Evolutionary conservation across 2,888 invertebrate species (phyloP).

Genomic region (Acleris sparsana): DNA sequence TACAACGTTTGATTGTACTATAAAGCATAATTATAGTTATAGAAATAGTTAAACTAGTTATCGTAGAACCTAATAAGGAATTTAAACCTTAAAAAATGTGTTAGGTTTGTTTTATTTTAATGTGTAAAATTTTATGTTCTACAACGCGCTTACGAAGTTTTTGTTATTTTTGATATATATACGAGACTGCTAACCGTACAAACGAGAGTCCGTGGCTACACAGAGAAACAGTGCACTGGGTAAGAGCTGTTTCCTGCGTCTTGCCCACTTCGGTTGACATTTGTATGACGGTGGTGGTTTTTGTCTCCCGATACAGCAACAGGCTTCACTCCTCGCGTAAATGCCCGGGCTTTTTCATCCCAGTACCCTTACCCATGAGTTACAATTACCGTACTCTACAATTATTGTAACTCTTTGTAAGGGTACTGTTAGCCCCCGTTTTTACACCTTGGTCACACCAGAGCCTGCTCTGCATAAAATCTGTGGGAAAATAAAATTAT

Average conservation of each 20-base stretch:
- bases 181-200: background rate
- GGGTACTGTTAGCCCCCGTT: no score
- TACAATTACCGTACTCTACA: no score
- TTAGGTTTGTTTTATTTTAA: background rate
- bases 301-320: conserved; percentile 7
- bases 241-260: conserved; percentile 8
- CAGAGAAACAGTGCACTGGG: conserved; percentile 17
- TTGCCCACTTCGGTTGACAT: conserved; percentile 3
- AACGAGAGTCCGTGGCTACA: conserved; percentile 28
- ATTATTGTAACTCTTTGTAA: no score
- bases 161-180: conserved; percentile 2
- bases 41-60: background rate
- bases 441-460: no score
- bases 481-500: no score
- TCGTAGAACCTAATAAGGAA: background rate
- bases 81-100: background rate
- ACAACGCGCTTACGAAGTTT: conserved; percentile 13
- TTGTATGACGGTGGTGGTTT: conserved; percentile 12
- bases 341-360: background rate
- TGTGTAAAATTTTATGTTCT: background rate
- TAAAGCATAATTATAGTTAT: background rate
- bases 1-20: background rate
- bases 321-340: conserved; percentile 7
- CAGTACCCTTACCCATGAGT: no score
- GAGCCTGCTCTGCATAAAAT: no score